Evolutionary conservation across 2,113 vertebrate genomes (phyloP).

Genomic region (Grantiella picta): DNA sequence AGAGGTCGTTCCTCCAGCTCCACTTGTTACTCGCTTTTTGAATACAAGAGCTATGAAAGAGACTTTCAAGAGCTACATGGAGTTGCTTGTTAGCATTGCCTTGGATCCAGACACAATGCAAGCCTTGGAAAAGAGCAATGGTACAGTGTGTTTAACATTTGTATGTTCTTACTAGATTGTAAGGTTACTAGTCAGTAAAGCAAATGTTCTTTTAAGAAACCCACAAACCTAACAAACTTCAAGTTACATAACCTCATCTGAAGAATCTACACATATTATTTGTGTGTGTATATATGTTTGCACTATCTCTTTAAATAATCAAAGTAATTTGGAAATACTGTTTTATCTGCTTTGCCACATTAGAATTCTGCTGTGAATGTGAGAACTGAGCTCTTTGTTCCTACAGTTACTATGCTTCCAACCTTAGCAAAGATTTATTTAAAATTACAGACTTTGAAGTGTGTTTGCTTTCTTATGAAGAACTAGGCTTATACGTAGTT

Average conservation of each 20-base stretch:
- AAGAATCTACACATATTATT: neutral
- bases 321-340: neutral
- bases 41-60: conserved; percentile 97
- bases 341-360: neutral
- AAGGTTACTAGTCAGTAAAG: neutral
- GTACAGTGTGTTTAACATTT: conserved; percentile 71
- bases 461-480: neutral
- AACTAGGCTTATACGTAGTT: neutral
- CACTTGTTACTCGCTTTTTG: conserved; percentile 86
- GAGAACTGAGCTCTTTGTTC: neutral
- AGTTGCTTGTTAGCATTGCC: conserved; percentile 90
- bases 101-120: conserved; percentile 90
- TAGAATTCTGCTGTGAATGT: neutral
- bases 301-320: neutral
- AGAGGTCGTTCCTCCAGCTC: conserved; percentile 84
- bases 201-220: neutral
- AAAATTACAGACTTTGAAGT: neutral
- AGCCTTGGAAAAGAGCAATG: conserved; percentile 89
- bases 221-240: neutral
- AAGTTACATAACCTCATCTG: neutral
- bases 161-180: neutral
- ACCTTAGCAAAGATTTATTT: neutral
- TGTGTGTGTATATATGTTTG: accelerated
- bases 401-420: neutral
- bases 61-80: conserved; percentile 95